Percentiles rank a stretch among this genome's conserved stretches.
Evolutionary conservation across 2,888 invertebrate species (phyloP).

Genomic region (Panorpa germanica): DNA sequence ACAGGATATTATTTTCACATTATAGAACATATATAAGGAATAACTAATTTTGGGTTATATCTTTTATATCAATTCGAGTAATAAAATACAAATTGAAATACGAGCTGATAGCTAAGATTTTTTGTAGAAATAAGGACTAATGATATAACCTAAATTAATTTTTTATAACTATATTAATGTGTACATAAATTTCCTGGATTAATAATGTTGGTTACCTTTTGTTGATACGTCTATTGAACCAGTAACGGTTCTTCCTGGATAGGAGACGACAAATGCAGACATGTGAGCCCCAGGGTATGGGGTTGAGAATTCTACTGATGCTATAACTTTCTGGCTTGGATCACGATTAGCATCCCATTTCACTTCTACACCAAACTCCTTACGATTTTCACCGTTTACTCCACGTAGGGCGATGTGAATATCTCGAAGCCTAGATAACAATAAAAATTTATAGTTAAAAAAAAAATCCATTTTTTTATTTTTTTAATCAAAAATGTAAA

Average conservation of each 20-base stretch:
- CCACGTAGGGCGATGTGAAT: slow-evolving; percentile 47
- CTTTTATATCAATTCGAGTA: too few species aligned
- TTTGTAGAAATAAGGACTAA: too few species aligned
- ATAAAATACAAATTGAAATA: too few species aligned
- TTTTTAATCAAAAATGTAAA: slow-evolving; percentile 10
- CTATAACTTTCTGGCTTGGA: slow-evolving; percentile 49
- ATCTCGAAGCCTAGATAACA: slow-evolving; percentile 41
- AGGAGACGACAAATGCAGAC: too few species aligned
- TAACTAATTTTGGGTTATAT: too few species aligned
- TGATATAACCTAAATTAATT: too few species aligned
- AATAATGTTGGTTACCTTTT: too few species aligned
- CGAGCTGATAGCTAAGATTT: too few species aligned
- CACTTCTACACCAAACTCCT: slow-evolving; percentile 48
- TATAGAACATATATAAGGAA: too few species aligned
- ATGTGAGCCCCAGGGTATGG: slow-evolving; percentile 40
- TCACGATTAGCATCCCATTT: slow-evolving; percentile 80
- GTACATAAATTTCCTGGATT: too few species aligned
- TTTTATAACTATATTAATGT: too few species aligned
- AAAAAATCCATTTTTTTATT: slow-evolving; percentile 4
- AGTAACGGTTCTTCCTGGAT: slow-evolving; percentile 55
- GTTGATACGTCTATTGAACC: slow-evolving; percentile 39
- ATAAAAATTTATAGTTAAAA: neutral
- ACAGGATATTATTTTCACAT: too few species aligned
- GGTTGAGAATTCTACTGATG: slow-evolving; percentile 39
- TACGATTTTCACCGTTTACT: slow-evolving; percentile 34